A percentile compares a stretch with the other conserved stretches of the same genome.
Evolutionary conservation across 2,797 vertebrate species (phyloP).

Genomic region (Danio choprae): DNA sequence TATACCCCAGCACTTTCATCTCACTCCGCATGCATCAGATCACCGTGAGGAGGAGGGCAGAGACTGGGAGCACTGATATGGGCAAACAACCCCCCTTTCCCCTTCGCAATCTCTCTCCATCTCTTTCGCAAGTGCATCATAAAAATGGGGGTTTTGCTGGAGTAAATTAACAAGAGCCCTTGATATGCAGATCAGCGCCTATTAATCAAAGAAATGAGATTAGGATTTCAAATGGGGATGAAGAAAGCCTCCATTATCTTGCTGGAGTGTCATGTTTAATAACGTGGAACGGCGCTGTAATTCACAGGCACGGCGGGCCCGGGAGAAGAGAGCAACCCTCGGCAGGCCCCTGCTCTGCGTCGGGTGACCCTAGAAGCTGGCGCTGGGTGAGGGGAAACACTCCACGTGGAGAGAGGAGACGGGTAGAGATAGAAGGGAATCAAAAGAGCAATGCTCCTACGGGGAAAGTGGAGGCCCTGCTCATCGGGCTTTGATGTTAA

Average conservation of each 20-base stretch:
- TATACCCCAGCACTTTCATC: slow-evolving; percentile 51
- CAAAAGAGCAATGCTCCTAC: slow-evolving; percentile 54
- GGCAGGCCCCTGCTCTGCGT: slow-evolving; percentile 52
- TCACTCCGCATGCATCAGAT: slow-evolving; percentile 49
- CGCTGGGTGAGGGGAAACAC: slow-evolving; percentile 44
- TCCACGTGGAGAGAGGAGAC: slow-evolving; percentile 40
- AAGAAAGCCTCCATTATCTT: slow-evolving; percentile 87
- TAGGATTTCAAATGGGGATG: slow-evolving; percentile 88
- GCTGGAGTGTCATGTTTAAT: slow-evolving; percentile 87
- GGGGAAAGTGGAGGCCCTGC: slow-evolving; percentile 47
- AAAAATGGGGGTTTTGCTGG: slow-evolving; percentile 75
- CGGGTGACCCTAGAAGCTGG: slow-evolving; percentile 57
- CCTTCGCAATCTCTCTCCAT: slow-evolving; percentile 55
- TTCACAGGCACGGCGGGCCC: slow-evolving; percentile 76
- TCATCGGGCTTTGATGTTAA: slow-evolving; percentile 62
- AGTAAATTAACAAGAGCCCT: slow-evolving; percentile 83
- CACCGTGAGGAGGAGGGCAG: slow-evolving; percentile 30
- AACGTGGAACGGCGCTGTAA: slow-evolving; percentile 81
- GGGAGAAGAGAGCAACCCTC: slow-evolving; percentile 59
- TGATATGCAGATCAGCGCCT: slow-evolving; percentile 85
- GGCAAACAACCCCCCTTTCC: slow-evolving; percentile 61
- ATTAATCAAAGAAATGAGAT: slow-evolving; percentile 90
- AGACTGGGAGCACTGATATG: slow-evolving; percentile 79
- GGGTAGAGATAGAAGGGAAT: slow-evolving; percentile 41
- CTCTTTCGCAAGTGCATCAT: slow-evolving; percentile 63